A percentile compares a stretch with the other conserved stretches of the same genome.
These are phyloP conservation scores for Disparrhopalites patrizii DNA, from an alignment of 2,888 invertebrate genomes.

Conservation along the genomic window DNA sequence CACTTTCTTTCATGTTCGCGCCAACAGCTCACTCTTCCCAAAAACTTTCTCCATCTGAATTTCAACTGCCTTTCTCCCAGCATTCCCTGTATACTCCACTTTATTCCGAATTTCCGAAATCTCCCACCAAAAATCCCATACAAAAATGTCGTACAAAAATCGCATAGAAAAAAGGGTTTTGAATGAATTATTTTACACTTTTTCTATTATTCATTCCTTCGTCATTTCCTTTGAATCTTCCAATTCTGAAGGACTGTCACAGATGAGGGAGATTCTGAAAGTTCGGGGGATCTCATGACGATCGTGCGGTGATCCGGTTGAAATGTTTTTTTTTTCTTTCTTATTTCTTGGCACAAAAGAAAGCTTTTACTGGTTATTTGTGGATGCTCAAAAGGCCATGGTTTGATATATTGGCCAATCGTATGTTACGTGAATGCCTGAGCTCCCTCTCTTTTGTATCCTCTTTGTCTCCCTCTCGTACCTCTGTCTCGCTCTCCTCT, in stretches of 20 bases:
- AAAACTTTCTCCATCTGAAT: neutral
- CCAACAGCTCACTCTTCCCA: neutral
- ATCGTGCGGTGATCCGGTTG: conserved; percentile 13
- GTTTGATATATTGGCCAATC: conserved; percentile 31
- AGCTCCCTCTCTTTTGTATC: conserved; percentile 5
- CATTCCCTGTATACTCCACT: no score
- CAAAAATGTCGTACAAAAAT: no score
- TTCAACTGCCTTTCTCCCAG: neutral
- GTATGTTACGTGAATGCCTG: conserved; percentile 22
- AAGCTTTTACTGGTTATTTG: conserved; percentile 33
- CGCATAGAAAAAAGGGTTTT: no score
- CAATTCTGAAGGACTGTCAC: no score
- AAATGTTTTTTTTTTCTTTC: conserved; percentile 17
- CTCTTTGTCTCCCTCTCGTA: neutral
- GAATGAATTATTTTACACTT: no score
- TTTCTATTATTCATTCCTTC: no score
- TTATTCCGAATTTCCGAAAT: no score
- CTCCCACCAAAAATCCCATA: no score
- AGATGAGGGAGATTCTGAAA: no score
- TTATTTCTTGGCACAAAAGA: conserved; percentile 24
- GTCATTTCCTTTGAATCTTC: no score
- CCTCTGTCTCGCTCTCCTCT: neutral
- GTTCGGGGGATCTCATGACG: no score
- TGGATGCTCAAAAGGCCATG: conserved; percentile 27
- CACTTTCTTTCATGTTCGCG: no score